Base-by-base conservation (phyloP, 1,140 invertebrate genomes). In the Drosophila elegans region DNA sequence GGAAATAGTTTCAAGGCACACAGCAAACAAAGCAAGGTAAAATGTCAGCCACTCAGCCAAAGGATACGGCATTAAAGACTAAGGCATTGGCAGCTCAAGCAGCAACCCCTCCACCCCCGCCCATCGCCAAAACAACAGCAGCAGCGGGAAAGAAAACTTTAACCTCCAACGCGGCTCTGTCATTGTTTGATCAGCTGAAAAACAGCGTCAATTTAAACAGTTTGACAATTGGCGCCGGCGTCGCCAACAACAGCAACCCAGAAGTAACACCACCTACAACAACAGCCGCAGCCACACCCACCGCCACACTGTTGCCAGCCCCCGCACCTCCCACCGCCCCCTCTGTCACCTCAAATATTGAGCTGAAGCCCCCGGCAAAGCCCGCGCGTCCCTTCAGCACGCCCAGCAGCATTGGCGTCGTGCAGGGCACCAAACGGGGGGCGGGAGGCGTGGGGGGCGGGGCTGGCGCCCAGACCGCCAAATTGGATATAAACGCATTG, bases 161-260 rank as follows among this genome's bases (percentile, higher is more conserved):
- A 84, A 81, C 67, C 51, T 69, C 83, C 25, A 75, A 46, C 51
- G 54, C 64, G 67, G 72, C 86, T 61, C 77, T 91, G 79, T 92
- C 81, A 55, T 74, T 92, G 77, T 92, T 92, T 85, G 90, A 92
- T 91, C 90, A 91, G 78, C 81, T 91, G 64, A 91, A 92, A 80
- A 91, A 90, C 74, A 81, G 90, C 77, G 75, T 80, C 67, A 89
- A 91, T 76, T 72, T 75, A 78, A 86, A 78, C 59, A 85, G 81
- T 76, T 81, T 73, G 51, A 80, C 84, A 78, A 60, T 75, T 74
- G 57, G 71, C 64, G 85, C 64, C 71, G 62, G 27, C 72, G 72
- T 69, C 63, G 49, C 29, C 63, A 61, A 51, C 54, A 57, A 34
- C 72, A 49, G 25, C 64, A 41, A 9, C 59, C 32, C 39, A n/a